A percentile compares a stretch with the other conserved stretches of the same genome.
These are phyloP conservation scores for Magallana nippona DNA, from an alignment of 2,888 invertebrate species.

Conservation along the genomic window DNA sequence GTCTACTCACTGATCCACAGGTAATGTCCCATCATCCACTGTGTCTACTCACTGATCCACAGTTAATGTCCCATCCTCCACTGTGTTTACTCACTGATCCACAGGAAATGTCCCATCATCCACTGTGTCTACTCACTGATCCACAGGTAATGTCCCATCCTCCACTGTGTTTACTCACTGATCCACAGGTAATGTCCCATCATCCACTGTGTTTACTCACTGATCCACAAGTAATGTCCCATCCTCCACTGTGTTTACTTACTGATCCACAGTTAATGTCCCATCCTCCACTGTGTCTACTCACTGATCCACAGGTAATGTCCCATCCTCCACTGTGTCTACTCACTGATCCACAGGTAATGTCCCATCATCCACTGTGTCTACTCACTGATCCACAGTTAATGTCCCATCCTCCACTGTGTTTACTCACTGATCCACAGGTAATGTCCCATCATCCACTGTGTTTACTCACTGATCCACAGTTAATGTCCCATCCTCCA, in stretches of 20 bases:
- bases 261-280: constrained; percentile 25
- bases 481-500: constrained; percentile 56
- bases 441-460: constrained; percentile 56
- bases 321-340: constrained; percentile 59
- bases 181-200: constrained; percentile 51
- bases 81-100: constrained; percentile 36
- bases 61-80: constrained; percentile 56
- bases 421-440: not conserved
- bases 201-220: constrained; percentile 48
- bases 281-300: constrained; percentile 56
- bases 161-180: constrained; percentile 47
- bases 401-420: constrained; percentile 59
- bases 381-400: not conserved
- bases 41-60: constrained; percentile 33
- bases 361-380: constrained; percentile 59
- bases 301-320: not conserved
- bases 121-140: constrained; percentile 42
- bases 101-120: constrained; percentile 54
- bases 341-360: not conserved
- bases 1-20: not conserved
- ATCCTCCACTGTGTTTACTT: constrained; percentile 54
- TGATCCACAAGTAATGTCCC: constrained; percentile 41
- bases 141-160: constrained; percentile 52
- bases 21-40: constrained; percentile 56
- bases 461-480: constrained; percentile 31